Conservation (phyloP, 2,113 vertebrate species). For the Atrichornis clamosus region DNA sequence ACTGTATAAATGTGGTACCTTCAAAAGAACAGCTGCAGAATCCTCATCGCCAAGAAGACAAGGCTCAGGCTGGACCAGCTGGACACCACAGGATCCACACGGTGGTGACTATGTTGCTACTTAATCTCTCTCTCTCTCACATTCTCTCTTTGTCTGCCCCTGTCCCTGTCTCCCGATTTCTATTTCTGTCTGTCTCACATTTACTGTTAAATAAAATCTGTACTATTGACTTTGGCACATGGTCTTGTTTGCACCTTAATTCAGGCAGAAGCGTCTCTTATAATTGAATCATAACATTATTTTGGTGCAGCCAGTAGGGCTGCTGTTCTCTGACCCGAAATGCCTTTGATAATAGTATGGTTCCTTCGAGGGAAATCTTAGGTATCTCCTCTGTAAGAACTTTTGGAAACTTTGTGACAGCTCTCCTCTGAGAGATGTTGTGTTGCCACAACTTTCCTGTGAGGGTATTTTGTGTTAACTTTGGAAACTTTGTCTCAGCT, state of each 20-base stretch:
- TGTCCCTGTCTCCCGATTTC: background rate
- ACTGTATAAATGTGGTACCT: background rate
- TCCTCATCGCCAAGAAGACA: accelerated
- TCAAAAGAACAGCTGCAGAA: background rate
- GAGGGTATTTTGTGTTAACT: too few species aligned
- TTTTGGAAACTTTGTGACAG: too few species aligned
- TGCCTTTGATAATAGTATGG: too few species aligned
- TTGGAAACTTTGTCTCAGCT: too few species aligned
- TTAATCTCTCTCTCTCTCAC: background rate
- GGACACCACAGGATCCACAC: accelerated
- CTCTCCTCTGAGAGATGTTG: too few species aligned
- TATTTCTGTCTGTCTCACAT: background rate
- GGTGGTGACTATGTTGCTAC: background rate
- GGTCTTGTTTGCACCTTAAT: background rate
- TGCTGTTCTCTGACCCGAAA: too few species aligned
- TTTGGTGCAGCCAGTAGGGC: too few species aligned
- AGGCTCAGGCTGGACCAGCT: background rate
- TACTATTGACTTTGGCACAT: background rate
- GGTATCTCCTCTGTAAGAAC: too few species aligned
- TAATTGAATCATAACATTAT: background rate
- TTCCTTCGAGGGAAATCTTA: too few species aligned
- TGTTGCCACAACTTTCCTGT: too few species aligned
- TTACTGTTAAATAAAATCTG: background rate
- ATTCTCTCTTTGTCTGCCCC: background rate
- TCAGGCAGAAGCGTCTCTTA: background rate